phyloP scores from a whole-genome alignment of 2,888 invertebrate genomes.

The Drosophila sordidula region DNA sequence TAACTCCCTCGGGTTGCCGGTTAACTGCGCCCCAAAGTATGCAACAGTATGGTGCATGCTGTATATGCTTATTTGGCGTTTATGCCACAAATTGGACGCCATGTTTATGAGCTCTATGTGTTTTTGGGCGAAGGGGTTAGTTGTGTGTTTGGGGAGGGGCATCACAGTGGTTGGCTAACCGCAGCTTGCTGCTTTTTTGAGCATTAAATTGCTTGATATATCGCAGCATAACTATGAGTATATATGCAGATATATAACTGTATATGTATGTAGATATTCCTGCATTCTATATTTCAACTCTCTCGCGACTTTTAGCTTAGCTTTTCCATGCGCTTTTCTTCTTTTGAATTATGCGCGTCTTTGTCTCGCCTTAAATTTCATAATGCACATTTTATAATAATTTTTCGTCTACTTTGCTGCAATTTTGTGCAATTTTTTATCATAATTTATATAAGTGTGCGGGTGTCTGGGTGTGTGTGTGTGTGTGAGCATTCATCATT shows the following conservation, averaged over 20 bases:
- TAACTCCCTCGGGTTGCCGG: constrained; percentile 40
- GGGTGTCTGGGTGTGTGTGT: constrained; percentile 16
- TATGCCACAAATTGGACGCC: constrained; percentile 71
- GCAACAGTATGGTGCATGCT: constrained; percentile 49
- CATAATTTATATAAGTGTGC: constrained; percentile 65
- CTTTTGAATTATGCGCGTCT: constrained; percentile 71
- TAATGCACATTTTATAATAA: constrained; percentile 78
- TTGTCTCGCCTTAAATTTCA: constrained; percentile 78
- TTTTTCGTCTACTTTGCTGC: constrained; percentile 78
- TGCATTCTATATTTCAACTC: constrained; percentile 24
- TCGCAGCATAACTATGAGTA: constrained; percentile 34
- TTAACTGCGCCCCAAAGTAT: constrained; percentile 57
- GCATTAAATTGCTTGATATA: constrained; percentile 81
- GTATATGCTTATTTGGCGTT: constrained; percentile 72
- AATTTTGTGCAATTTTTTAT: constrained; percentile 77
- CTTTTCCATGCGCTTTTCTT: constrained; percentile 36
- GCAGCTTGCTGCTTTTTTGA: constrained; percentile 64
- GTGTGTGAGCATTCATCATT: constrained; percentile 44
- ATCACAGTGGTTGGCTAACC: constrained; percentile 49
- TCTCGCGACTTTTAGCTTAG: constrained; percentile 53
- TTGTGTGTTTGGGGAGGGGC: not conserved
- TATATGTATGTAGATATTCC: constrained; percentile 10
- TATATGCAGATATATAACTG: not conserved
- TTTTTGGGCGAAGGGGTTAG: not conserved
- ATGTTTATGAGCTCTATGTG: constrained; percentile 54